These are phyloP conservation scores for Urocitellus parryii DNA, from an alignment of 2,113 vertebrate species.

Conservation along the genomic window DNA sequence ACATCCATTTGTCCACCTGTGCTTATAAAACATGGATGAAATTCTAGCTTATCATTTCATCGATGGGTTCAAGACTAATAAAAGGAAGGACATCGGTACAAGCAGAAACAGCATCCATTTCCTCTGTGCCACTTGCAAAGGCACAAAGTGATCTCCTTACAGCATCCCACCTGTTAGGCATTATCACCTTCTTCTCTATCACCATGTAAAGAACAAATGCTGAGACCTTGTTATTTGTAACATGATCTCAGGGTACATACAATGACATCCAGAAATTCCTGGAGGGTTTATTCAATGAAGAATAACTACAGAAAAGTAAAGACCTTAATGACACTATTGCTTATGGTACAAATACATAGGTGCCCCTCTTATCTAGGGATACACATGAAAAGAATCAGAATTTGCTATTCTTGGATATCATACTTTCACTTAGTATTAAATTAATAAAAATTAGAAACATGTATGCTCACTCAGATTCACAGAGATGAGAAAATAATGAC, in stretches of 20 bases:
- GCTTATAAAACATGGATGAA: not conserved
- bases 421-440: not conserved
- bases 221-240: not conserved
- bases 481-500: conserved; percentile 17
- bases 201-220: not conserved
- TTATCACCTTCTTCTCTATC: not conserved
- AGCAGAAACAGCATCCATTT: not conserved
- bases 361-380: not conserved
- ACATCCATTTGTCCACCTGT: not conserved
- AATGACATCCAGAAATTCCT: not conserved
- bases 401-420: not conserved
- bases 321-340: not conserved
- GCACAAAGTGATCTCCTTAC: not conserved
- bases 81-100: not conserved
- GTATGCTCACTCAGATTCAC: not conserved
- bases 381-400: not conserved
- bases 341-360: not conserved
- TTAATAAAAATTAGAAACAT: not conserved
- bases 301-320: not conserved
- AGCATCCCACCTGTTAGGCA: not conserved
- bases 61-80: not conserved
- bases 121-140: not conserved
- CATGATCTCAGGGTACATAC: not conserved
- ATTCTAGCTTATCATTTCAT: not conserved
- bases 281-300: not conserved